Conservation (phyloP, 2,113 vertebrate genomes). For the Rhinoderma darwinii region DNA sequence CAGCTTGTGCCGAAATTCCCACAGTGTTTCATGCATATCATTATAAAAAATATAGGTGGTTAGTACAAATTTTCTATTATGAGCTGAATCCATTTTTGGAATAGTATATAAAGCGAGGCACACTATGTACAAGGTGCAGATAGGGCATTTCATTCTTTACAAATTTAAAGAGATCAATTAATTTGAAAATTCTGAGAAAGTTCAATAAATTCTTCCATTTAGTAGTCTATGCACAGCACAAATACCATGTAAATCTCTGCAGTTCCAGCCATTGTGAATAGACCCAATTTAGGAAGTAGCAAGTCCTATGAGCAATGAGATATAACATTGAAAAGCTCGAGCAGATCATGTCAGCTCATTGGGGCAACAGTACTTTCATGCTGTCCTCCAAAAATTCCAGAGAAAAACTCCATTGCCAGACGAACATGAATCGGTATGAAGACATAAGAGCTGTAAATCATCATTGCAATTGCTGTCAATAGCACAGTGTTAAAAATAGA, state of each 20-base stretch:
- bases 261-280: neutral
- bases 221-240: neutral
- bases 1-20: neutral
- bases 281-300: neutral
- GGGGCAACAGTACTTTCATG: constrained; percentile 73
- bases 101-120: neutral
- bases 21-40: neutral
- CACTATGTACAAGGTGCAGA: neutral
- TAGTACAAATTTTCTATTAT: neutral
- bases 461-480: constrained; percentile 88
- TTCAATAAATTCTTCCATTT: neutral
- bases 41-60: neutral
- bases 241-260: neutral
- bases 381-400: constrained; percentile 81
- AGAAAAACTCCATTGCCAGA: constrained; percentile 92
- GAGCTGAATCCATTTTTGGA: neutral
- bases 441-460: constrained; percentile 92
- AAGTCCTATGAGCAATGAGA: neutral
- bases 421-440: constrained; percentile 92
- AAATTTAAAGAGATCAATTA: neutral
- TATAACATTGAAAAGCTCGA: neutral
- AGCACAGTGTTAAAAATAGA: constrained; percentile 91
- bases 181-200: neutral
- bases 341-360: constrained; percentile 72
- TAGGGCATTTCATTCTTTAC: neutral